Evolutionary conservation across 2,113 vertebrate genomes (phyloP).

Genomic region (Myiozetetes cayanensis): DNA sequence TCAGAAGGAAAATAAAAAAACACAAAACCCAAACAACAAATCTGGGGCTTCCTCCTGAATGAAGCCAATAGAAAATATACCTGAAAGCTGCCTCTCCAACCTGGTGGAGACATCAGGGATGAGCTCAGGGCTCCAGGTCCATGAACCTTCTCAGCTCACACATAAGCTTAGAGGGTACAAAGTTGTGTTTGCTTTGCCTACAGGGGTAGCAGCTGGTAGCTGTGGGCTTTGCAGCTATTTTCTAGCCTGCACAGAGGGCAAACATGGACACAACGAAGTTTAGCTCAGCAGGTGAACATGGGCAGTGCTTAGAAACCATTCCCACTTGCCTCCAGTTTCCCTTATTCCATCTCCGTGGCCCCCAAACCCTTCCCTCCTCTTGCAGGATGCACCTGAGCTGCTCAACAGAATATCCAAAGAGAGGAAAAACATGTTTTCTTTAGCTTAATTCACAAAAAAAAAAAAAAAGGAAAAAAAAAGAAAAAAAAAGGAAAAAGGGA

Average conservation of each 20-base stretch:
- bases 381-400: not conserved
- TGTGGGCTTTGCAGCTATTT: not conserved
- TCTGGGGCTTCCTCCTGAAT: not conserved
- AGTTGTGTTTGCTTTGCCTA: not conserved
- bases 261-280: not conserved
- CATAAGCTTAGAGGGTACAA: rapidly evolving
- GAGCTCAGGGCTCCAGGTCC: not conserved
- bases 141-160: not conserved
- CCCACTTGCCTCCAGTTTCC: not conserved
- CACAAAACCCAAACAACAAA: not conserved
- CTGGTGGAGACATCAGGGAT: not conserved
- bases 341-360: not conserved
- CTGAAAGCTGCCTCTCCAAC: not conserved
- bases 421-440: not conserved
- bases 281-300: not conserved
- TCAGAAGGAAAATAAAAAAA: not conserved
- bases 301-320: not conserved
- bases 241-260: not conserved
- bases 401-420: not conserved
- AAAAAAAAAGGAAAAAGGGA: too few species aligned
- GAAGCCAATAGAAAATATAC: not conserved
- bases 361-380: not conserved
- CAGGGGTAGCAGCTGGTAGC: not conserved
- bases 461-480: too few species aligned
- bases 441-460: not conserved